A percentile compares a stretch with the other conserved stretches of the same genome.
Conservation (phyloP, 2,113 vertebrate species). For the Platichthys flesus region DNA sequence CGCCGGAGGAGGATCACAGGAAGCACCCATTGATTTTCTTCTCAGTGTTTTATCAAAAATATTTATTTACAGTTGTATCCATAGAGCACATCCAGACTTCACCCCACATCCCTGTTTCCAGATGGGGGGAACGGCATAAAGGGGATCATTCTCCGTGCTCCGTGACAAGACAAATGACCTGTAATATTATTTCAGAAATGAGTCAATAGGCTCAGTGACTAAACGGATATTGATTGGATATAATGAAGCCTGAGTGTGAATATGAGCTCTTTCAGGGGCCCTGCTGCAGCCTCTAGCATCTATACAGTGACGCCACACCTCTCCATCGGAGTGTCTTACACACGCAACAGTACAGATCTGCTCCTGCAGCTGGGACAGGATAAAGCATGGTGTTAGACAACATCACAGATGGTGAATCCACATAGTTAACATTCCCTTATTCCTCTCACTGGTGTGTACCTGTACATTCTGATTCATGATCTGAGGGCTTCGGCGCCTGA, state of each 20-base stretch:
- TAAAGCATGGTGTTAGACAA: conserved; percentile 32
- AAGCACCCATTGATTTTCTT: conserved; percentile 99
- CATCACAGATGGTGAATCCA: conserved; percentile 50
- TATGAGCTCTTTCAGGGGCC: conserved; percentile 88
- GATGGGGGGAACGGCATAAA: conserved; percentile 67
- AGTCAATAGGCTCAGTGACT: conserved; percentile 97
- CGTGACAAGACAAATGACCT: conserved; percentile 96
- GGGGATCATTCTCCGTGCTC: conserved; percentile 91
- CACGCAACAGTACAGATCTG: conserved; percentile 35
- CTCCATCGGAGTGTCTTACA: conserved; percentile 29
- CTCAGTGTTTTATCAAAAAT: conserved; percentile 96
- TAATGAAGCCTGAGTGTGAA: conserved; percentile 97
- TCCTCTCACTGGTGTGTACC: conserved; percentile 30
- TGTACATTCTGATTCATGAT: conserved; percentile 54
- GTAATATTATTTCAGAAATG: conserved; percentile 98
- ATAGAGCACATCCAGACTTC: conserved; percentile 87
- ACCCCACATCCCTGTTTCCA: conserved; percentile 29
- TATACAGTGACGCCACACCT: conserved; percentile 46
- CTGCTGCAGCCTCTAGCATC: conserved; percentile 82
- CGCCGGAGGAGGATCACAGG: conserved; percentile 95
- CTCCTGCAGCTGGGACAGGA: conserved; percentile 44
- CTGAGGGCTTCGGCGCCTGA: conserved; percentile 17
- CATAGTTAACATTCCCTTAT: conserved; percentile 24
- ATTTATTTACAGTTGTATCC: conserved; percentile 98
- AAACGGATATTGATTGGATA: conserved; percentile 98